Evolutionary conservation across 2,797 vertebrate species (phyloP), one percentile per base, ranked within the genome.

Genomic region (Delichon dasypus): DNA sequence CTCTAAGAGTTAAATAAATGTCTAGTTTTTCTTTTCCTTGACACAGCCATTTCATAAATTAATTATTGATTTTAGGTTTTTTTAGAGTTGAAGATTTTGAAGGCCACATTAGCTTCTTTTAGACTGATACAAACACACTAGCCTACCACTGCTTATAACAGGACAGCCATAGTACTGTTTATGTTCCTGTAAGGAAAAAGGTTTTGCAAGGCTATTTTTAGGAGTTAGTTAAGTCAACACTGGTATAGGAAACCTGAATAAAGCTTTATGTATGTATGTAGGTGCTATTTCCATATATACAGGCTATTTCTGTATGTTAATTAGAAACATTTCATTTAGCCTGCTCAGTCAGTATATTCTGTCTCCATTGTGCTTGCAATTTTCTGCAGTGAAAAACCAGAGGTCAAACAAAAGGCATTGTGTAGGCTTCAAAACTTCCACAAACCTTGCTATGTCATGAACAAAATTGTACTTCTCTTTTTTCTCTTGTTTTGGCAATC

Each of bases 161-260:
- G 61, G 91, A 80, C 53, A 90, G 29, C 65, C 85, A 64, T 47
- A 75, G 45, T 73, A 82, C 57, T 30, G 9, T 81, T 90, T 90
- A 30, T 76, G 57, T 61, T 95, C 77, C 51, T 70, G 15, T 47
- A 67, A 54, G 71, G 45, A 87, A 45, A 82, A 82, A 74, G 74
- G 67, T 85, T 92, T 94, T 71, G 23, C 61, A 77, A 58, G 25
- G 74, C 61, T 95, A 58, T 93, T 96, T 96, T 87, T 94, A 88
- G 75, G 72, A 53, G 26, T 65, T 85, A 72, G 48, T 75, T 34
- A 94, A 89, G 70, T 89, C 67, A 88, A 78, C 29, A 16, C 13
- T 40, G 54, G 40, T 65, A 51, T 45, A 53, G 38, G 40, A 89
- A 95, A 70, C 44, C 70, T 65, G 61, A 90, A 87, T 77, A 92